phyloP scores from a whole-genome alignment of 2,797 vertebrate species.

The Arremon brunneinucha region DNA sequence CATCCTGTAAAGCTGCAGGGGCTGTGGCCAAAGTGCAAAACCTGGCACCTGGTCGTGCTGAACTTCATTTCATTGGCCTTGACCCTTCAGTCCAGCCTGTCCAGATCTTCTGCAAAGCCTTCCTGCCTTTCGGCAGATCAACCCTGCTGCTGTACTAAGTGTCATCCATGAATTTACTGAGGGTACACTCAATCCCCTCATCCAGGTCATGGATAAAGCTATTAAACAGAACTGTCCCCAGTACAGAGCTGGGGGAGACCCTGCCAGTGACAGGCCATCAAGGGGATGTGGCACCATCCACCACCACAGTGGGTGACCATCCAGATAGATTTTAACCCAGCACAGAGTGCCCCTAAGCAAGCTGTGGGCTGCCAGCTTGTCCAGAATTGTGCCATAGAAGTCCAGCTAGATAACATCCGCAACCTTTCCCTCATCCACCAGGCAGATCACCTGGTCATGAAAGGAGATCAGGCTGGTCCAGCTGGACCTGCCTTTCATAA shows the following conservation, averaged over 20 bases:
- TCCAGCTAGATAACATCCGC: not conserved
- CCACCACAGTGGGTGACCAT: not conserved
- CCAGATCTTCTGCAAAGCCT: not conserved
- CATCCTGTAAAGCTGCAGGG: not conserved
- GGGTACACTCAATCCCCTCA: not conserved
- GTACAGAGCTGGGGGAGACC: not conserved
- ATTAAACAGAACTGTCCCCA: not conserved
- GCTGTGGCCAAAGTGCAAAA: not conserved
- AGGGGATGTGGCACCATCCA: not conserved
- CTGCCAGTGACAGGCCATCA: fast-evolving
- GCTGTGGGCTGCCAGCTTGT: not conserved
- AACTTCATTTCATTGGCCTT: not conserved
- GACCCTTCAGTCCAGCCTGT: not conserved
- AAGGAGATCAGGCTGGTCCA: not conserved
- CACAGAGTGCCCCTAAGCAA: not conserved
- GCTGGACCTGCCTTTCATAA: not conserved
- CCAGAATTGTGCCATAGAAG: not conserved
- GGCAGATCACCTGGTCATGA: not conserved
- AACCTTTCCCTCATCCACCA: not conserved
- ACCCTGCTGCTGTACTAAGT: not conserved
- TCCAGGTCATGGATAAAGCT: not conserved
- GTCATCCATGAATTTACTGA: not conserved
- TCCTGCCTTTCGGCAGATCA: not conserved
- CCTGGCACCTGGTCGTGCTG: not conserved
- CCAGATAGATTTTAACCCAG: not conserved